These are phyloP conservation scores for Phaedon cochleariae DNA, from an alignment of 2,888 invertebrate genomes.

Conservation along the genomic window DNA sequence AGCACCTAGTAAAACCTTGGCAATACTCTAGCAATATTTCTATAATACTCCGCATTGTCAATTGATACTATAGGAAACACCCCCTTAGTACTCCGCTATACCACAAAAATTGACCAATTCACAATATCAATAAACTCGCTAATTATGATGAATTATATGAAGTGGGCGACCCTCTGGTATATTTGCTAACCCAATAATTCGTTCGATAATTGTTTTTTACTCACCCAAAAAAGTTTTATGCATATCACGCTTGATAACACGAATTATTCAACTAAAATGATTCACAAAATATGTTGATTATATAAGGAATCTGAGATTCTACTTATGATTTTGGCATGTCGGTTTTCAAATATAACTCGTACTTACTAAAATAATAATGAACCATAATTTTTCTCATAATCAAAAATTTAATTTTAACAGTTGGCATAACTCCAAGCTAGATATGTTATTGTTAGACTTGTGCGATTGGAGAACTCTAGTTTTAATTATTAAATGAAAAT, in stretches of 20 bases:
- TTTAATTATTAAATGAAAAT: too few relatives aligned
- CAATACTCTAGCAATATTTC: too few relatives aligned
- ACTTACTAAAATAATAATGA: not conserved
- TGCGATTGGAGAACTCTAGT: too few relatives aligned
- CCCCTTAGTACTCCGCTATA: too few relatives aligned
- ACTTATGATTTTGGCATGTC: not conserved
- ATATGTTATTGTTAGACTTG: not conserved
- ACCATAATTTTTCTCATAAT: constrained; percentile 2
- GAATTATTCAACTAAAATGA: not conserved
- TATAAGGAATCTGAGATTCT: not conserved
- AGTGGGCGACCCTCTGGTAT: too few relatives aligned
- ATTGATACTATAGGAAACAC: too few relatives aligned
- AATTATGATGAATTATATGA: too few relatives aligned
- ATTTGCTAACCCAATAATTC: not conserved
- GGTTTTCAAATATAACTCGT: not conserved
- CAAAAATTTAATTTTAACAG: constrained; percentile 4
- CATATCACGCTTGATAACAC: not conserved
- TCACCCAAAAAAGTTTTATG: constrained; percentile 2
- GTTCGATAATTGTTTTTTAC: too few relatives aligned
- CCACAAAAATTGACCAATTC: too few relatives aligned
- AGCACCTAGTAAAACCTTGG: too few relatives aligned
- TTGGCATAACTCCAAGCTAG: constrained; percentile 11
- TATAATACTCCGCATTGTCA: too few relatives aligned
- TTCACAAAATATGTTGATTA: not conserved
- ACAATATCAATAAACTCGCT: too few relatives aligned